phyloP scores from a whole-genome alignment of 2,797 vertebrate genomes.

The Falco novaeseelandiae region DNA sequence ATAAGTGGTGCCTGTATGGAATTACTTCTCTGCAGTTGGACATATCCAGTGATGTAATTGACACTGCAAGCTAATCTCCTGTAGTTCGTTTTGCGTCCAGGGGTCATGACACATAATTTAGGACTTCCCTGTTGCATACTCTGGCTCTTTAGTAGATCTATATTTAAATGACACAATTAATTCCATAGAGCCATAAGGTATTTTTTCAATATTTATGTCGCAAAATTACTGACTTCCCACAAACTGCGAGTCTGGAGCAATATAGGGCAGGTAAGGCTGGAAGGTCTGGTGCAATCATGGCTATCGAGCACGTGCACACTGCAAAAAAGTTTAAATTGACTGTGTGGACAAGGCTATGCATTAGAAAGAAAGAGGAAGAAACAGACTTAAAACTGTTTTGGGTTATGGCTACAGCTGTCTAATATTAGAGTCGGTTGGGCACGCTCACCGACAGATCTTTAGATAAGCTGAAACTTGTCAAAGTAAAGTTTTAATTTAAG shows the following conservation, averaged over 20 bases:
- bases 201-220: neutral
- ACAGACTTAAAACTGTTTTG: neutral
- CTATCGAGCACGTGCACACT: neutral
- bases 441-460: neutral
- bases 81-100: neutral
- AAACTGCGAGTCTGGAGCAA: neutral
- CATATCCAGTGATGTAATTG: neutral
- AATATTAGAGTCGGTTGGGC: neutral
- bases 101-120: slow-evolving; percentile 14
- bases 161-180: neutral
- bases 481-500: neutral
- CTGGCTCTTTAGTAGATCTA: neutral
- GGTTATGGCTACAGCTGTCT: neutral
- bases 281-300: neutral
- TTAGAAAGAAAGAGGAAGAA: neutral
- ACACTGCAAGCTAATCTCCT: neutral
- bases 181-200: neutral
- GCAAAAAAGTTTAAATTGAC: neutral
- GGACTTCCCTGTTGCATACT: neutral
- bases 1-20: neutral
- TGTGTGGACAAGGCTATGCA: neutral
- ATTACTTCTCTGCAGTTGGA: neutral
- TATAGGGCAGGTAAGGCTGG: neutral
- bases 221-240: neutral
- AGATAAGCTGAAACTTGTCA: neutral